Conservation (phyloP, 2,797 vertebrate species). For the Lepidocolaptes lacrymiger region DNA sequence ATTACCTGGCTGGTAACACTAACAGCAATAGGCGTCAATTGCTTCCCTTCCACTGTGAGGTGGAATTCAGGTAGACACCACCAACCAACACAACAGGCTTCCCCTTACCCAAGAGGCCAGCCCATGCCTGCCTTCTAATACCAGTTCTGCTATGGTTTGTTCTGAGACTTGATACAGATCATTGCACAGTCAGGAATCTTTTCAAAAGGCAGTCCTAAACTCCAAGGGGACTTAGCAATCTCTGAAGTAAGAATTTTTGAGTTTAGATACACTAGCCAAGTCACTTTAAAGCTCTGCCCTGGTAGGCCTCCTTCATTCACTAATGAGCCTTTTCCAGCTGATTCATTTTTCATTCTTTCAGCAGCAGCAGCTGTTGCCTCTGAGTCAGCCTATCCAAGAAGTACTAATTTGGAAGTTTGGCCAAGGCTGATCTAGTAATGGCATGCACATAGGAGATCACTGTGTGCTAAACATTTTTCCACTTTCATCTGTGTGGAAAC, state of each 20-base stretch:
- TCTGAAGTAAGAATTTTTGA: not conserved
- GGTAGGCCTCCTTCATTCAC: not conserved
- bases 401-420: constrained; percentile 28
- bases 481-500: not conserved
- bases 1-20: not conserved
- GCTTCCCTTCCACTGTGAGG: not conserved
- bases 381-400: constrained; percentile 30
- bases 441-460: not conserved
- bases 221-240: not conserved
- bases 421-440: not conserved
- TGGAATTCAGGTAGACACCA: not conserved
- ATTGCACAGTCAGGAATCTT: not conserved
- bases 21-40: not conserved
- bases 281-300: not conserved
- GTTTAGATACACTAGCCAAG: not conserved
- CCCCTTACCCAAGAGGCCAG: not conserved
- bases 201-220: not conserved
- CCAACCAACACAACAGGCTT: not conserved
- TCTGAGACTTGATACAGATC: not conserved
- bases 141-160: not conserved
- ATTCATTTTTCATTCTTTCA: constrained; percentile 33
- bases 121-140: not conserved
- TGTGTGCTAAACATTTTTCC: not conserved
- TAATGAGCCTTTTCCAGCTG: not conserved
- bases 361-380: constrained; percentile 45